phyloP scores from a whole-genome alignment of 2,888 invertebrate genomes.

The Caenorhabditis panamensis region DNA sequence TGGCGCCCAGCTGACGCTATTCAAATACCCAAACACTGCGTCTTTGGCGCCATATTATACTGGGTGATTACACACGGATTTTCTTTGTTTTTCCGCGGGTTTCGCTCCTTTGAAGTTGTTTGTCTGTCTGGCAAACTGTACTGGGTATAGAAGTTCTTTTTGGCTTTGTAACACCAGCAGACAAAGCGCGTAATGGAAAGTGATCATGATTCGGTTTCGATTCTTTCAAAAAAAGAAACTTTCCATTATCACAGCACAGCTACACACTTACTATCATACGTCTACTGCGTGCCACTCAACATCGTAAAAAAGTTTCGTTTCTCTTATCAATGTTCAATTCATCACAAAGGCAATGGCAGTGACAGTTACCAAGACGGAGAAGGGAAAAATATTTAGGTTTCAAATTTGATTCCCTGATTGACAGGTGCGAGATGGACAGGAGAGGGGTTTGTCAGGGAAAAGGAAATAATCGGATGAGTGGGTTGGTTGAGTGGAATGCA shows the following conservation, averaged over 20 bases:
- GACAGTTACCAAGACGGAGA: no score
- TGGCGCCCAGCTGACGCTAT: constrained; percentile 20
- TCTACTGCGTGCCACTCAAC: constrained; percentile 3
- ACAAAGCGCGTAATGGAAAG: no score
- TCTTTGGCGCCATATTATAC: constrained; percentile 25
- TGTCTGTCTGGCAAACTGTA: no score
- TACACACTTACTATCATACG: neutral
- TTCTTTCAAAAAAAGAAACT: neutral
- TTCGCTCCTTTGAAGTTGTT: constrained; percentile 7
- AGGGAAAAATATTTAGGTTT: no score
- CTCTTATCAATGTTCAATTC: neutral
- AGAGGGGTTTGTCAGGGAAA: no score
- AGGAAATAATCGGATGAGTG: neutral
- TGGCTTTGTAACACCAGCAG: no score
- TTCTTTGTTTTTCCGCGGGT: neutral
- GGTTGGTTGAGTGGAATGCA: neutral
- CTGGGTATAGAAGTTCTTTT: no score
- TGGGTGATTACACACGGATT: constrained; percentile 34
- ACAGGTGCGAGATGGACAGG: no score
- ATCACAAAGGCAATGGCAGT: neutral
- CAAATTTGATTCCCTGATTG: no score
- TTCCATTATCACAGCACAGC: neutral
- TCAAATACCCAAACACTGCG: constrained; percentile 18
- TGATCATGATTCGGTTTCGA: no score
- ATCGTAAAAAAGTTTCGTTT: neutral